Percentiles rank a stretch among this genome's conserved stretches.
These are phyloP conservation scores for Melieria omissa DNA, from an alignment of 2,888 invertebrate species.

Conservation along the genomic window DNA sequence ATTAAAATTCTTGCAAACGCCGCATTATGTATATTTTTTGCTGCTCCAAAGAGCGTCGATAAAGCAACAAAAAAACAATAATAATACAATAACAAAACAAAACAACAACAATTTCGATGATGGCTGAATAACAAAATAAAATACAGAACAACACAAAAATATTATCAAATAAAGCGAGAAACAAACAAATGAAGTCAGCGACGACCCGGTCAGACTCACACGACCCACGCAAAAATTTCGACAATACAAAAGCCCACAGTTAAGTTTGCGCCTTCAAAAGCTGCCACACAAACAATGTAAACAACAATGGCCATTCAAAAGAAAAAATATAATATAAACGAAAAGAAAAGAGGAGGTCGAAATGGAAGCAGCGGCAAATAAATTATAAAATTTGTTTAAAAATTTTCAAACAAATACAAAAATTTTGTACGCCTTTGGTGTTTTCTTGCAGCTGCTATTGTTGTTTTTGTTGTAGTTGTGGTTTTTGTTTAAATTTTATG, in stretches of 20 bases:
- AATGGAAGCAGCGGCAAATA: too few relatives aligned
- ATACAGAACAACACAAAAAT: conserved; percentile 41
- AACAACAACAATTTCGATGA: conserved; percentile 7
- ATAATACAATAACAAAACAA: conserved; percentile 29
- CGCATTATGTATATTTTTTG: not conserved
- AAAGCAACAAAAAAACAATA: not conserved
- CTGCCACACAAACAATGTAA: conserved; percentile 14
- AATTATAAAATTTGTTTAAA: conserved; percentile 5
- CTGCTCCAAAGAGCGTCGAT: not conserved
- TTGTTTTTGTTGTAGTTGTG: not conserved
- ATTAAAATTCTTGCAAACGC: not conserved
- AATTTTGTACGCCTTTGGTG: not conserved
- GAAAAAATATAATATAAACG: not conserved
- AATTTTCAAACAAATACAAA: not conserved
- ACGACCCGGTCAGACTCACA: too few relatives aligned
- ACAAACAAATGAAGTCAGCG: conserved; percentile 2
- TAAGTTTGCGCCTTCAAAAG: too few relatives aligned
- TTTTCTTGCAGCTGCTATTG: not conserved
- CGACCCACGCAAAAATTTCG: too few relatives aligned
- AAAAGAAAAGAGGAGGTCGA: not conserved
- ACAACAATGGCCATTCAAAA: not conserved
- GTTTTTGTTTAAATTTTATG: not conserved
- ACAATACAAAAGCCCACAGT: too few relatives aligned
- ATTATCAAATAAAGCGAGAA: conserved; percentile 21
- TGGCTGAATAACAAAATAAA: conserved; percentile 35